Evolutionary conservation across 2,888 invertebrate species (phyloP), one percentile per base, ranked within the genome.

Genomic region (Caradrina kadenii): DNA sequence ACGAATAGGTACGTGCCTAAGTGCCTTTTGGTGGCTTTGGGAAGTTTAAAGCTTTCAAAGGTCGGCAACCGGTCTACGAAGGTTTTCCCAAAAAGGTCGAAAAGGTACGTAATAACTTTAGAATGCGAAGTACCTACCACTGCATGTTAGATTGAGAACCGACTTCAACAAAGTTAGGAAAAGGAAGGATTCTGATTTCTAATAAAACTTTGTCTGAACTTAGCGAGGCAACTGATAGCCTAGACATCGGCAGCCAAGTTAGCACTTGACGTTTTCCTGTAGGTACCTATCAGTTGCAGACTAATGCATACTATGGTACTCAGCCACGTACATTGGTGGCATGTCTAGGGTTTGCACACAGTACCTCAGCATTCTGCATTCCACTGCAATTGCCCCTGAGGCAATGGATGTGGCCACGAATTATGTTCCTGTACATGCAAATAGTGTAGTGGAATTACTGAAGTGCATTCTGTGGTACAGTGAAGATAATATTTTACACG

Each of bases 311-410:
- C 6, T 49, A 26, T 42, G 26, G 42, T 65, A 58, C 55, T 66
- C 48, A 39, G 58, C n/a, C 22, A 39, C 53, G 54, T 49, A 56
- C 66, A 74, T 81, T 70, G 70, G 68, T 66, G 50, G 65, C 15
- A 52, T 58, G 56, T 49, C 50, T 72, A n/a, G 54, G 61, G 69
- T 59, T 66, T 45, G 42, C 66, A 65, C 49, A 45, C 48, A 48
- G 63, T 54, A 69, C 68, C 67, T 66, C 72, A 39, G 45, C 54
- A 72, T 75, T 56, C 76, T 62, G 64, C 80, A 80, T 82, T 73
- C 81, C 82, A 21, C 48, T 60, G 60, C 54, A 31, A 73, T 61
- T 69, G 58, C 69, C 50, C 48, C 70, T 55, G 55, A 65, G 31
- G 42, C 56, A 59, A 59, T 55, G 42, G 56, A 72, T 66, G 26